Evolutionary conservation across 2,113 vertebrate genomes (phyloP), one percentile per base, ranked within the genome.

Genomic region (Xiphorhynchus elegans): DNA sequence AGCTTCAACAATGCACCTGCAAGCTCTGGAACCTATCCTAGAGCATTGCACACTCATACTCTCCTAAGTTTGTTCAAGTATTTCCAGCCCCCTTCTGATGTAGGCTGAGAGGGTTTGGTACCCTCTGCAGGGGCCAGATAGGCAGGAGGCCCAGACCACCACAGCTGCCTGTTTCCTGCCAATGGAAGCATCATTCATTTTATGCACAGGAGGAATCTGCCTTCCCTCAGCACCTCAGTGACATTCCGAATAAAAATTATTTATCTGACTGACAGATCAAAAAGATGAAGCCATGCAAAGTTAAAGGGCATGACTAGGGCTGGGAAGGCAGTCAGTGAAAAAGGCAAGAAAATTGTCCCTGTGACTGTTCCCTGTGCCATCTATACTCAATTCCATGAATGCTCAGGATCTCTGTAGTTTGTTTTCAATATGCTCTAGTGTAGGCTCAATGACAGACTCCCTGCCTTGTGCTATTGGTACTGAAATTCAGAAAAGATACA

Each of bases 161-260:
- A 0, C 0, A 0, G 64, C 39, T 78, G 39, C 42, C 21, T 23
- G 17, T 59, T 62, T 70, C 25, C 35, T 72, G 67, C 31, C 29
- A 14, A 4, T 23, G 35, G 21, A 59, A 25, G 16, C 56, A 67
- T 63, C n/a, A 1, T 58, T 78, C 53, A 7, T 49, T 84, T 70
- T 15, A 55, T 17, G 15, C 16, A 44, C 17, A 2, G 10, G 29
- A 79, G 26, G 82, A 87, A 72, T 35, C 42, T 0, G 0, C 47
- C 50, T 67, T 75, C 39, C 70, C 64, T 5, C 5, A 90, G 50
- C 50, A 66, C 60, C 62, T 64, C 4, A 3, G 37, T 49, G 53
- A 37, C 63, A 73, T 29, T 19, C 28, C 50, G 70, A 84, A 55
- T 53, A 49, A 69, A 93, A 91, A 56, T 52, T 6, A 3, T 6